A percentile compares a stretch with the other conserved stretches of the same genome.
phyloP scores from a whole-genome alignment of 1,140 invertebrate genomes.

The Stegodyphus dumicola region DNA sequence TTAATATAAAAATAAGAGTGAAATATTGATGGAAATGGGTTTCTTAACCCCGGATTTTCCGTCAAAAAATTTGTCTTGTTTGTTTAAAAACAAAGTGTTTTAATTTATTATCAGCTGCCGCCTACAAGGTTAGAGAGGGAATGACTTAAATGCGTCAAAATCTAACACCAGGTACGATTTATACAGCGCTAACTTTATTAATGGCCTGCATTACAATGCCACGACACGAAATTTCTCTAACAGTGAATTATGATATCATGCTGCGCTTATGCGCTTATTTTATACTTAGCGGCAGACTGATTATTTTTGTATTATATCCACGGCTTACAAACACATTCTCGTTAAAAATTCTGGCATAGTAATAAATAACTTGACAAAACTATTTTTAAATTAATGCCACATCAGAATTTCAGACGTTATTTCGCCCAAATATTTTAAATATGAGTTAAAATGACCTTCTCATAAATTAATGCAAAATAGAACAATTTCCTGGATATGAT shows the following conservation, averaged over 20 bases:
- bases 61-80: conserved; percentile 37
- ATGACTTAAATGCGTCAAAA: conserved; percentile 36
- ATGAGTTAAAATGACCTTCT: too few species aligned
- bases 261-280: conserved; percentile 16
- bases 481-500: too few species aligned
- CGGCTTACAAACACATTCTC: conserved; percentile 7
- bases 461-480: too few species aligned
- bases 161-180: conserved; percentile 34
- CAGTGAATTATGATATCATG: conserved; percentile 13
- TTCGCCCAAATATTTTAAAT: too few species aligned
- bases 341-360: neutral
- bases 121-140: conserved; percentile 24
- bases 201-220: conserved; percentile 32
- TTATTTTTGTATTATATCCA: conserved; percentile 29
- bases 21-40: conserved; percentile 24
- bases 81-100: conserved; percentile 41
- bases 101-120: conserved; percentile 16
- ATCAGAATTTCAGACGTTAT: too few species aligned
- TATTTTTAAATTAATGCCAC: too few species aligned
- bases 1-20: conserved; percentile 36
- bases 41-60: conserved; percentile 54
- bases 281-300: conserved; percentile 5
- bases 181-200: conserved; percentile 26
- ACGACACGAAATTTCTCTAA: conserved; percentile 14
- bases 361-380: neutral